Evolutionary conservation across 2,113 vertebrate species (phyloP).

Genomic region (Circaetus gallicus): DNA sequence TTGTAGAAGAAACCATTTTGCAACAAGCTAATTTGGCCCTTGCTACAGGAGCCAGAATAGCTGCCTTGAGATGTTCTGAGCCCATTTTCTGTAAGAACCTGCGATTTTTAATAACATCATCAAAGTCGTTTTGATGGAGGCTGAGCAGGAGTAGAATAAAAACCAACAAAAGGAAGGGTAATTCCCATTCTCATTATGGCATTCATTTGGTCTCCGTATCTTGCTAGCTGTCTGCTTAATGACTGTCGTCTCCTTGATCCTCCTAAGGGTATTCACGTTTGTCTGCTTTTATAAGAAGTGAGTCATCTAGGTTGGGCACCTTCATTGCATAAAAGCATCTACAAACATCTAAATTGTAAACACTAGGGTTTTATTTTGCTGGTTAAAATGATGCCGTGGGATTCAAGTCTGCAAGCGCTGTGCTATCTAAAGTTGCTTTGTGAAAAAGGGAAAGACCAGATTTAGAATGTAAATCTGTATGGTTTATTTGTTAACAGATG

Average conservation of each 20-base stretch:
- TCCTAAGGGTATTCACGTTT: neutral
- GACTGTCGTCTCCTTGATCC: neutral
- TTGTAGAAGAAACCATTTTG: slow-evolving; percentile 1
- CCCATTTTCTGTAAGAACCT: neutral
- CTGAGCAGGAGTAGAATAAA: neutral
- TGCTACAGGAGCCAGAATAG: neutral
- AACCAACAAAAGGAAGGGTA: neutral
- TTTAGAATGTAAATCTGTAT: neutral
- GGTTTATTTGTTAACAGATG: neutral
- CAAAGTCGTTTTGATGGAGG: neutral
- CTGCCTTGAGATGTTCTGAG: neutral
- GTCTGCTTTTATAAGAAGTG: neutral
- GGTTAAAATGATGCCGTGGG: neutral
- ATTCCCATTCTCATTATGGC: neutral
- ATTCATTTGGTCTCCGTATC: neutral
- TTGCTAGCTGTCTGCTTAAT: neutral
- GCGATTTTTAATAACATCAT: neutral
- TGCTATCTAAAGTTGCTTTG: neutral
- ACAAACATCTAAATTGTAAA: neutral
- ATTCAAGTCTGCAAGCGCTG: neutral
- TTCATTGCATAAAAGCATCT: neutral
- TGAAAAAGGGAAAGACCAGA: neutral
- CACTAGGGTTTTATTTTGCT: neutral
- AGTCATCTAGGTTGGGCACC: neutral
- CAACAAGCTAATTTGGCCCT: slow-evolving; percentile 16